phyloP scores from a whole-genome alignment of 2,797 vertebrate genomes.

The Cottoperca gobio region DNA sequence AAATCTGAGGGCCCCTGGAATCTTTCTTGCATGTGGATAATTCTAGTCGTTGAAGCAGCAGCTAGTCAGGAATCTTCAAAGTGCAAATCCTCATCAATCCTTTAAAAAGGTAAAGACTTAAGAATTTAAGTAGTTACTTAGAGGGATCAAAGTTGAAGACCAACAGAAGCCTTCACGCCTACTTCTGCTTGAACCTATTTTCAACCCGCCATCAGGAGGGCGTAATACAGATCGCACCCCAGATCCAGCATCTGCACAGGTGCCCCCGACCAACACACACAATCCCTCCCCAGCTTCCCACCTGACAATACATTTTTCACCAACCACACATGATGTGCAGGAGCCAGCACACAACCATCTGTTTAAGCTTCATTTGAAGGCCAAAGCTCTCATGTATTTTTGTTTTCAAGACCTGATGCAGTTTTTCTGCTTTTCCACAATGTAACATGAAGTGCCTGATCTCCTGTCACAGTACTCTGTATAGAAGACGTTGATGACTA shows the following conservation, averaged over 20 bases:
- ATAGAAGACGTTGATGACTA: slow-evolving; percentile 23
- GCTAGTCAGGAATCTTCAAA: slow-evolving; percentile 37
- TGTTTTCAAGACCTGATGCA: background rate
- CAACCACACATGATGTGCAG: background rate
- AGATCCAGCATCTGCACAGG: slow-evolving; percentile 30
- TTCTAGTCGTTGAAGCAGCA: slow-evolving; percentile 21
- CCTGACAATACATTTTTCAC: slow-evolving; percentile 4
- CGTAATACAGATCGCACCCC: slow-evolving; percentile 1
- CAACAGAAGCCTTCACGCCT: slow-evolving; percentile 15
- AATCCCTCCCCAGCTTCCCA: slow-evolving; percentile 18
- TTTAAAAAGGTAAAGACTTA: slow-evolving; percentile 30
- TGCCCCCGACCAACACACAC: slow-evolving; percentile 14
- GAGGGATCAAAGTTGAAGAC: slow-evolving; percentile 25
- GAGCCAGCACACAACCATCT: background rate
- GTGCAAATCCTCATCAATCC: slow-evolving; percentile 31
- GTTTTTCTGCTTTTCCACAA: slow-evolving; percentile 10
- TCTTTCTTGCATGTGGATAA: slow-evolving; percentile 7
- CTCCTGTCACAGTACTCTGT: background rate
- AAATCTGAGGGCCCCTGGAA: slow-evolving; percentile 13
- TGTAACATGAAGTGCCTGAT: slow-evolving; percentile 12
- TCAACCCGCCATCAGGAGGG: slow-evolving; percentile 23
- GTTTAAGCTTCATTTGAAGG: slow-evolving; percentile 1
- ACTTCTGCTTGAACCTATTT: background rate
- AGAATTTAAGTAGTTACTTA: slow-evolving; percentile 37
- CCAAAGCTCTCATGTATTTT: background rate